Base-by-base conservation (phyloP, 2,113 vertebrate species). In the Synchiropus splendidus region DNA sequence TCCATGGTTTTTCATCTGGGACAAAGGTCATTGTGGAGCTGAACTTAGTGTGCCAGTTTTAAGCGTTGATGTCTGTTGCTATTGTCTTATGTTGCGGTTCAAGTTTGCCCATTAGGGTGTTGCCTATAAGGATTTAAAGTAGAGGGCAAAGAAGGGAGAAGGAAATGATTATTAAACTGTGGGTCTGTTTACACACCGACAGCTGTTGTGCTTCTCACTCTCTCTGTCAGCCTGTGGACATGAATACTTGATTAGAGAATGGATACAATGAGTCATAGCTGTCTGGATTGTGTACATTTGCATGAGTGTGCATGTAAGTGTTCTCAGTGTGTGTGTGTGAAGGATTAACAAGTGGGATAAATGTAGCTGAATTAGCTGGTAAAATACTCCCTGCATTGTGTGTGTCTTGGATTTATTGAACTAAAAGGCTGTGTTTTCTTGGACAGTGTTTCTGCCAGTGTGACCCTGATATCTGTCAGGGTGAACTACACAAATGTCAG, bases 221-320 rank as follows among this genome's bases (percentile, higher is more conserved):
- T 18, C 31, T 45, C 56, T 15, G 17, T 37, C 33, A 35, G 42
- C 31, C 21, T 27, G 21, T 36, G 55, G 64, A 64, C 58, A 54
- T 69, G 59, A 57, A 64, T 37, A 54, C 35, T 36, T 73, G 59
- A 79, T 78, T 78, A 79, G 55, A 18, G 40, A 74, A 76, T 69
- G 77, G 74, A 57, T 54, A 64, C 46, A 74, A 52, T 79, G 77
- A 81, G 70, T 81, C 79, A 81, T 61, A 52, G 48, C 30, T 38
- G 74, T 72, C 68, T 78, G 76, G 59, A 40, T 54, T 37, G 49
- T 61, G 64, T 54, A 45, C 60, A 21, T 59, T 50, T 44, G 34
- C 37, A 31, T 51, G 49, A n/a, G 31, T 45, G 3, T 30, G 8
- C 6, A 10, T 32, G 21, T 38, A 36, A 18, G 34, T 4, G 1